A percentile compares a stretch with the other conserved stretches of the same genome.
phyloP scores from a whole-genome alignment of 2,888 invertebrate species.

The Anthophora plumipes region DNA sequence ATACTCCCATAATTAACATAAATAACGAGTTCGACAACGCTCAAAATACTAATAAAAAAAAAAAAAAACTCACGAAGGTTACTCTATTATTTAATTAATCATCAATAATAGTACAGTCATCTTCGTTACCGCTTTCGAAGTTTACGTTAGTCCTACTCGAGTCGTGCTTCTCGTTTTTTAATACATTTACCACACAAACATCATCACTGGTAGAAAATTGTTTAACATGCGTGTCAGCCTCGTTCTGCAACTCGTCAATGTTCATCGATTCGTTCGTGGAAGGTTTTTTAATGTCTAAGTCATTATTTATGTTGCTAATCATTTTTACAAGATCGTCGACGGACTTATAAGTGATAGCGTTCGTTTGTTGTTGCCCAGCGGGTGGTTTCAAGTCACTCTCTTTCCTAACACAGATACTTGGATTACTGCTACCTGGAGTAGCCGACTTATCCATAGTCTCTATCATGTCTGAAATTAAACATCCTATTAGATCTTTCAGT shows the following conservation, averaged over 20 bases:
- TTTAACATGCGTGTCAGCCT: neutral
- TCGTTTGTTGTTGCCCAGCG: neutral
- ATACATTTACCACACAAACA: neutral
- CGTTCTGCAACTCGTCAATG: neutral
- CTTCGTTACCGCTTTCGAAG: constrained; percentile 44
- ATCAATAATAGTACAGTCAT: constrained; percentile 69
- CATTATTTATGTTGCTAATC: constrained; percentile 1
- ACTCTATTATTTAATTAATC: constrained; percentile 52
- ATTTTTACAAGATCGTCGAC: constrained; percentile 12
- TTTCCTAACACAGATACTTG: neutral
- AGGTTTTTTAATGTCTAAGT: constrained; percentile 25
- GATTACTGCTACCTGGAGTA: constrained; percentile 8
- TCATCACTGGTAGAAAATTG: constrained; percentile 5
- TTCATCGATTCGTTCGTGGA: neutral
- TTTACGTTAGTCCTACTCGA: constrained; percentile 11
- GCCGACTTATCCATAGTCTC: constrained; percentile 49
- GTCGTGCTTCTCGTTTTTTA: neutral
- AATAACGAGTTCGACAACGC: constrained; percentile 6
- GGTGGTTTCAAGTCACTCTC: neutral
- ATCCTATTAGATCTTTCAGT: constrained; percentile 77
- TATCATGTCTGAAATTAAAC: constrained; percentile 74
- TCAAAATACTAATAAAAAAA: constrained; percentile 29
- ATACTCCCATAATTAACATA: constrained; percentile 11
- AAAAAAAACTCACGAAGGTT: constrained; percentile 25
- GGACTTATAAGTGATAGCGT: neutral